Base-by-base conservation (phyloP, 2,888 invertebrate genomes). In the Arenicola marina region DNA sequence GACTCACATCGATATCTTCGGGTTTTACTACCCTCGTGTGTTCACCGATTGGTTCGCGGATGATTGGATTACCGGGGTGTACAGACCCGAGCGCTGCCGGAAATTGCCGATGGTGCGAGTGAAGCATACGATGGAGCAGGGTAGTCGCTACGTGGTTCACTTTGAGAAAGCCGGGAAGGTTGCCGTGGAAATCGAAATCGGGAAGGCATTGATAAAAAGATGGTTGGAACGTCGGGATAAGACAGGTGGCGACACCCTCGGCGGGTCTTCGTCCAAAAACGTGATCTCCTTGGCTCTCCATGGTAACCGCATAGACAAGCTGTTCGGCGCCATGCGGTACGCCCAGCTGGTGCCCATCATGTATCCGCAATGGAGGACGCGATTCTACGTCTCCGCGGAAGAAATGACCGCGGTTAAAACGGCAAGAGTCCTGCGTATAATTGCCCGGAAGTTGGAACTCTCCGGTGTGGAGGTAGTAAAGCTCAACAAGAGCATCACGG, bases 11-110 rank as follows among this genome's bases (percentile, higher is more conserved):
- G 72, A 72, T 32, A 66, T 72, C 3, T 72, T 72, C 60, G 72
- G 72, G 4, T 71, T 68, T 59, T 72, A 72, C 55, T 72, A 72
- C 51, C 72, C 72, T 0, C 48, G 72, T 3, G 63, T 72, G 11
- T 72, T 72, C 63, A 72, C 72, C 31, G 72, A 72, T 48, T 3
- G 84, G 61, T 76, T 91, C 92, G 4, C 86, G 87, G 81, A 97
- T 97, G n/a, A 85, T 83, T 4, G 88, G 86, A 0, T 88, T 88
- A 81, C 97, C 95, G 31, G 56, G 21, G 65, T 67, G 18, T 67
- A 67, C 55, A 57, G 76, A 73, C 68, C 80, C 74, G 33, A 77
- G 62, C 33, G 68, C 18, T 57, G 51, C 4, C 59, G 61, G 11
- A 67, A 71, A 51, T 67, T 68, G 15, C 55, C 67, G 4, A 67